A percentile compares a stretch with the other conserved stretches of the same genome.
These are phyloP conservation scores for Icerya purchasi DNA, from an alignment of 2,888 invertebrate genomes.

Conservation along the genomic window DNA sequence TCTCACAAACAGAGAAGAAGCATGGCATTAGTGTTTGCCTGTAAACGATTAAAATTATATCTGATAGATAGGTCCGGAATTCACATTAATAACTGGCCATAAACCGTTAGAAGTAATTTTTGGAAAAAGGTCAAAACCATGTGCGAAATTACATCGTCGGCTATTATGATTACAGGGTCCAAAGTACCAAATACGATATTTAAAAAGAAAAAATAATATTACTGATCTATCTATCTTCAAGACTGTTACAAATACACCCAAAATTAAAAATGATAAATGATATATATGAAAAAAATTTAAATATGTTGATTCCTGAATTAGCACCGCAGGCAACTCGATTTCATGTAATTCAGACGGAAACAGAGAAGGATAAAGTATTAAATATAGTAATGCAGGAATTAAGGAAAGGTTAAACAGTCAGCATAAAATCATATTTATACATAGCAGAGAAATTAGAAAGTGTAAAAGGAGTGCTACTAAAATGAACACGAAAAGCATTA, in stretches of 20 bases:
- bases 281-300: not conserved
- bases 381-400: not conserved
- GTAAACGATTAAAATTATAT: slow-evolving; percentile 2
- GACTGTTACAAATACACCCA: not conserved
- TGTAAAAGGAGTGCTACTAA: not conserved
- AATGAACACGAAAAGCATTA: not conserved
- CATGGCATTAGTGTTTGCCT: slow-evolving; percentile 1
- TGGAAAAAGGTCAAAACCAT: slow-evolving; percentile 2
- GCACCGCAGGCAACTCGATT: not conserved
- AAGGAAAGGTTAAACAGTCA: not conserved
- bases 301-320: not conserved
- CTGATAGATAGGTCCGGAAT: slow-evolving; percentile 3
- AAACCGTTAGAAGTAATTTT: slow-evolving; percentile 5
- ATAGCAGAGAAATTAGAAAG: not conserved
- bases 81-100: slow-evolving; percentile 3
- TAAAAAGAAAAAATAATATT: slow-evolving; percentile 3
- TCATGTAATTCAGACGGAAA: not conserved
- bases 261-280: not conserved
- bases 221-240: slow-evolving; percentile 3
- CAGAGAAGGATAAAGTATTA: not conserved
- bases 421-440: not conserved
- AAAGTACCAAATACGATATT: slow-evolving; percentile 1
- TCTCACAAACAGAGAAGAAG: slow-evolving; percentile 5
- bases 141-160: slow-evolving; percentile 2
- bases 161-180: not conserved